Evolutionary conservation across 2,113 vertebrate species (phyloP).

Genomic region (Heterotis niloticus): DNA sequence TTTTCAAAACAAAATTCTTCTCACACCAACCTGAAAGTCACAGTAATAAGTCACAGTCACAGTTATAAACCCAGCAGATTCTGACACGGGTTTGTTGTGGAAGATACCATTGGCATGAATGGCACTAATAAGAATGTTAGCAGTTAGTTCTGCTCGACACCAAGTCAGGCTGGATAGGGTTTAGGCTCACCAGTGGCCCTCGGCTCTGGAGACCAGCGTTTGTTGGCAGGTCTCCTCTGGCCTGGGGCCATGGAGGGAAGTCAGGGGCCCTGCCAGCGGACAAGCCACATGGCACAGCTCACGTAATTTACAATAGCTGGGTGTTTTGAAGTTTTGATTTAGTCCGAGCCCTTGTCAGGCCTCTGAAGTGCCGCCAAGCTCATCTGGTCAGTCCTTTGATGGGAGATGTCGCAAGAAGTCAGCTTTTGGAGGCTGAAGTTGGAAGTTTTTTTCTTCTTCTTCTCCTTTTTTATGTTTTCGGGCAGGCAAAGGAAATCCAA

Average conservation of each 20-base stretch:
- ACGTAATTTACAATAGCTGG: slow-evolving; percentile 32
- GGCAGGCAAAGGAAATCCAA: slow-evolving; percentile 50
- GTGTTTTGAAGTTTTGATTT: slow-evolving; percentile 49
- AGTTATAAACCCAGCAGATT: not conserved
- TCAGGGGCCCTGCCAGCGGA: slow-evolving; percentile 13
- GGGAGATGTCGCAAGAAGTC: slow-evolving; percentile 38
- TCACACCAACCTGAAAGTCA: not conserved
- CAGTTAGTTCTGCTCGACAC: not conserved
- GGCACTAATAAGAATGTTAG: not conserved
- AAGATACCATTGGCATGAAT: not conserved
- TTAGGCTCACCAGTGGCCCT: not conserved
- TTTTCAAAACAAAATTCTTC: not conserved
- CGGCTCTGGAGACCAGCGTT: not conserved
- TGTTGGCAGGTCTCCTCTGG: slow-evolving; percentile 7
- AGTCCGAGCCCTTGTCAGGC: slow-evolving; percentile 27
- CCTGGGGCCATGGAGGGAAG: slow-evolving; percentile 9
- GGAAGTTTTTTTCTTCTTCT: slow-evolving; percentile 51
- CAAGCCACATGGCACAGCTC: slow-evolving; percentile 34
- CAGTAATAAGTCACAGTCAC: not conserved
- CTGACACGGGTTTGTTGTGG: not conserved
- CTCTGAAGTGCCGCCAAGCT: slow-evolving; percentile 49
- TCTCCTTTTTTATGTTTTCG: slow-evolving; percentile 19
- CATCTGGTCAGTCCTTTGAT: slow-evolving; percentile 30
- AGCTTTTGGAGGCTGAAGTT: slow-evolving; percentile 24
- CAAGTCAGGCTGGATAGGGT: not conserved